Percentiles rank a stretch among this genome's conserved stretches.
Conservation (phyloP, 2,113 vertebrate genomes). For the Prunella fulvescens region DNA sequence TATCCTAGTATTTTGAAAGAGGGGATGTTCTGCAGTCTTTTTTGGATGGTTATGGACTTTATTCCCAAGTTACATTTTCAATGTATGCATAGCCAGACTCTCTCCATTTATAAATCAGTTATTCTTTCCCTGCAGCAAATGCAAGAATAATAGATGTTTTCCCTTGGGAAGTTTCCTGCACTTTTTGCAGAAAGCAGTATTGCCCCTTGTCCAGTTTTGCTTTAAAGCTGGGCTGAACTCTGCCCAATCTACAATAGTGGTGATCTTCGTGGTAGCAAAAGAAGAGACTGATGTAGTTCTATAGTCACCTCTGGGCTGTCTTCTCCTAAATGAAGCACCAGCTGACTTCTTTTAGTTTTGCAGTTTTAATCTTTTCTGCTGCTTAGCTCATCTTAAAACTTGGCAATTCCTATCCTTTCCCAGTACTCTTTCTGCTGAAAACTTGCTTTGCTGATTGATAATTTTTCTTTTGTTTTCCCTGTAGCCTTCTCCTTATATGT, state of each 20-base stretch:
- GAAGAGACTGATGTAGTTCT: not conserved
- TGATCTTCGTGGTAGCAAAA: not conserved
- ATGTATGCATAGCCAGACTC: not conserved
- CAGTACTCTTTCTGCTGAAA: not conserved
- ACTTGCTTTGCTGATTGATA: not conserved
- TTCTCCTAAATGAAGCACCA: not conserved
- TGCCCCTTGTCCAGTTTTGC: not conserved
- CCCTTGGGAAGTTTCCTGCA: not conserved
- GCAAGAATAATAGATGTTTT: not conserved
- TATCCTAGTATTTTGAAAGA: not conserved
- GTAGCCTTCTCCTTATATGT: not conserved
- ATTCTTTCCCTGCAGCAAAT: not conserved
- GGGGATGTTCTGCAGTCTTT: not conserved
- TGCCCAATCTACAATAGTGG: not conserved
- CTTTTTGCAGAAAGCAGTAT: not conserved
- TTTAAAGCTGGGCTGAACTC: not conserved
- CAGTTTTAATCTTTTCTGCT: not conserved
- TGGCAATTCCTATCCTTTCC: not conserved
- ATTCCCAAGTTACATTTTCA: not conserved
- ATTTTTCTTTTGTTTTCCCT: not conserved
- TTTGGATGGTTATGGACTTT: not conserved
- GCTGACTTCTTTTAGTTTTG: not conserved
- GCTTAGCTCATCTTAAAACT: not conserved
- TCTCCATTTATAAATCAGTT: not conserved
- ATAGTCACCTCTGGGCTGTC: not conserved